Percentiles rank a stretch among this genome's conserved stretches.
Conservation (phyloP, 1,140 invertebrate genomes). For the Halictus rubicundus region DNA sequence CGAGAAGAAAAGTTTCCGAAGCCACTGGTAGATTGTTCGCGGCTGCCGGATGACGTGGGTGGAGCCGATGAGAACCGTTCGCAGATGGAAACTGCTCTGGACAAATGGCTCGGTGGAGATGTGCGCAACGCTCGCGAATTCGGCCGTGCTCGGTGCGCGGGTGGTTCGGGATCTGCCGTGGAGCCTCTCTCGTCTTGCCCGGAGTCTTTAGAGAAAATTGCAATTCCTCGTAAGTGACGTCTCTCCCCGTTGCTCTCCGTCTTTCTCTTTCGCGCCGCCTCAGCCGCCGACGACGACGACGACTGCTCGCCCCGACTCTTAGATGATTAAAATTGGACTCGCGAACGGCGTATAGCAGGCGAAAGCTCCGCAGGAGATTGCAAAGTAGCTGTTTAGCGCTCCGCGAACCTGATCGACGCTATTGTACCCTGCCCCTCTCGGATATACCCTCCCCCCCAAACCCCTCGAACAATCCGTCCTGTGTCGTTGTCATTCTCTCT, state of each 20-base stretch:
- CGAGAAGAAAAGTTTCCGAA: background rate
- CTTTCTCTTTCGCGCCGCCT: background rate
- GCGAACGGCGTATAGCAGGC: background rate
- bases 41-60: background rate
- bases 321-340: slow-evolving; percentile 51
- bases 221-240: slow-evolving; percentile 56
- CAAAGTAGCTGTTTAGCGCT: slow-evolving; percentile 41
- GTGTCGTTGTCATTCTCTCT: too few species aligned
- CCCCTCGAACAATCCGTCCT: too few species aligned
- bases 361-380: slow-evolving; percentile 16
- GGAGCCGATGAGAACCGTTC: slow-evolving; percentile 47
- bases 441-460: too few species aligned
- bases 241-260: too few species aligned
- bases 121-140: slow-evolving; percentile 37
- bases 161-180: too few species aligned
- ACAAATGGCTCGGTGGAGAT: slow-evolving; percentile 35
- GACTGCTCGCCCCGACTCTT: slow-evolving; percentile 26
- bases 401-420: background rate
- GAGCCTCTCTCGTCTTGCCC: background rate
- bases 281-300: background rate
- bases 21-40: background rate
- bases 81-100: slow-evolving; percentile 58
- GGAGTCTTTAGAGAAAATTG: slow-evolving; percentile 52
- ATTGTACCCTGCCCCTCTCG: too few species aligned
- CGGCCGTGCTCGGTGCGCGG: background rate